A percentile compares a stretch with the other conserved stretches of the same genome.
phyloP scores from a whole-genome alignment of 2,888 invertebrate genomes.

The Copidosoma aretas region DNA sequence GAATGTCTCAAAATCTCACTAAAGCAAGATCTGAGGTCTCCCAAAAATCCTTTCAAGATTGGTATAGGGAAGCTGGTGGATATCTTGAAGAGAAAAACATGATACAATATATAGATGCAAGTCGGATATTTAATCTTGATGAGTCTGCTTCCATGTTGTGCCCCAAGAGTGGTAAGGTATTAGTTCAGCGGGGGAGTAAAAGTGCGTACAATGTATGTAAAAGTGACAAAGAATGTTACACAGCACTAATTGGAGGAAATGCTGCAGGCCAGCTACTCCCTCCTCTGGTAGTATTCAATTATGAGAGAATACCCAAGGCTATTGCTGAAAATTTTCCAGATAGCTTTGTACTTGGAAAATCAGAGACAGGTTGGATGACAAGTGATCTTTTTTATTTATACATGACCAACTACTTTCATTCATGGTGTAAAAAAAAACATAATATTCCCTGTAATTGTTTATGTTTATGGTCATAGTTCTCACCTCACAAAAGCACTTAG shows the following conservation, averaged over 20 bases:
- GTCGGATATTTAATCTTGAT: slow-evolving; percentile 40
- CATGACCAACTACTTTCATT: slow-evolving; percentile 41
- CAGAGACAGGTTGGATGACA: slow-evolving; percentile 48
- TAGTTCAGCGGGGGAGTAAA: slow-evolving; percentile 40
- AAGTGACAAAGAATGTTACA: slow-evolving; percentile 9
- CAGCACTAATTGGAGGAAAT: slow-evolving; percentile 6
- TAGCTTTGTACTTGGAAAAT: slow-evolving; percentile 37
- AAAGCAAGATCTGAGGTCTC: neutral
- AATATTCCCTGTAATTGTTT: slow-evolving; percentile 41
- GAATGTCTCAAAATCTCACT: too few relatives aligned
- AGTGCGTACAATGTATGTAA: neutral
- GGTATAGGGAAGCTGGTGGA: slow-evolving; percentile 47
- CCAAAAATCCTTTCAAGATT: slow-evolving; percentile 31
- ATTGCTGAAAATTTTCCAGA: neutral
- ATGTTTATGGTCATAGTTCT: slow-evolving; percentile 46
- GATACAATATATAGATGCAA: slow-evolving; percentile 30
- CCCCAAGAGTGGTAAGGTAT: slow-evolving; percentile 42
- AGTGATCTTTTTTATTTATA: slow-evolving; percentile 45
- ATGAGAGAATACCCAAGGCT: slow-evolving; percentile 12
- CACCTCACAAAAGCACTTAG: slow-evolving; percentile 45
- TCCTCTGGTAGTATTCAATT: slow-evolving; percentile 44
- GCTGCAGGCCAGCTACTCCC: slow-evolving; percentile 12
- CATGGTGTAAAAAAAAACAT: slow-evolving; percentile 9
- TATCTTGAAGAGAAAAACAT: neutral
- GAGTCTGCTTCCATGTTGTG: slow-evolving; percentile 46